Evolutionary conservation across 2,888 invertebrate species (phyloP).

Genomic region (Abrostola triplasia): DNA sequence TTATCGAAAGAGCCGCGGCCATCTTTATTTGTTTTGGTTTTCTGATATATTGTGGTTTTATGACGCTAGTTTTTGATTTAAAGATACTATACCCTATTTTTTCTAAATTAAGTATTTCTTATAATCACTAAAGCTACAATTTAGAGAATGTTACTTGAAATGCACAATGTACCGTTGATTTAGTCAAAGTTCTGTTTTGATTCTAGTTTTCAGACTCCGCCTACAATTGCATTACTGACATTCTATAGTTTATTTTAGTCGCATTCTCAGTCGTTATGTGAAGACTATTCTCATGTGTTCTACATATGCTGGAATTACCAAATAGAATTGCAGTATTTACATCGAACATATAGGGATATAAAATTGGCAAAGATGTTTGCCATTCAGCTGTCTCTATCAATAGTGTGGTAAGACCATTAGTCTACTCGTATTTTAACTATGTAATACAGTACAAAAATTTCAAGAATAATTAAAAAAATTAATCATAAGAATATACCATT

Average conservation of each 20-base stretch:
- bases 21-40: neutral
- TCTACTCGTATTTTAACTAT: too few species aligned
- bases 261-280: constrained; percentile 14
- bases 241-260: constrained; percentile 38
- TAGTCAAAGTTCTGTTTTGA: neutral
- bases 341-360: constrained; percentile 1
- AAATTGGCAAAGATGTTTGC: constrained; percentile 11
- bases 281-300: constrained; percentile 19
- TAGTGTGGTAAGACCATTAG: neutral
- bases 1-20: constrained; percentile 7
- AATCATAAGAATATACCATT: too few species aligned
- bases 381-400: neutral
- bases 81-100: too few species aligned
- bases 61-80: too few species aligned
- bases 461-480: too few species aligned
- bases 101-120: too few species aligned
- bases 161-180: neutral
- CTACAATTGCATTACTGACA: constrained; percentile 14
- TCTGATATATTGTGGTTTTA: neutral
- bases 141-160: too few species aligned
- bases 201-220: constrained; percentile 13
- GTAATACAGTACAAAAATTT: too few species aligned
- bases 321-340: constrained; percentile 3
- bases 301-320: constrained; percentile 15
- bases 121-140: too few species aligned